A percentile compares a stretch with the other conserved stretches of the same genome.
Conservation (phyloP, 1,140 invertebrate species). For the Campoletis sonorensis region DNA sequence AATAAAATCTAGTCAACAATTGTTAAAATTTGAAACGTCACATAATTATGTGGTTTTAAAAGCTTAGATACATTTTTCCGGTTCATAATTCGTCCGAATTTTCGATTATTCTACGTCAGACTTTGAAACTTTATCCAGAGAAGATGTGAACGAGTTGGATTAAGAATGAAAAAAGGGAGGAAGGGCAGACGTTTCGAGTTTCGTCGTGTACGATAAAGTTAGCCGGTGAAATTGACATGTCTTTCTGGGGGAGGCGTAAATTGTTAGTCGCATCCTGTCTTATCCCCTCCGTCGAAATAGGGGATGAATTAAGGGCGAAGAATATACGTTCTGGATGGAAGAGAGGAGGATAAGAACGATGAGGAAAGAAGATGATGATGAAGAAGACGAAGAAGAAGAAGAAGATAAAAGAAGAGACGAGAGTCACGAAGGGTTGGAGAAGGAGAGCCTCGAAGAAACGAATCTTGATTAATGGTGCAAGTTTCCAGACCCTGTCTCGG, state of each 20-base stretch:
- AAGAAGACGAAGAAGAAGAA: not conserved
- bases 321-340: not conserved
- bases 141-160: not conserved
- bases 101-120: no score
- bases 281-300: conserved; percentile 5
- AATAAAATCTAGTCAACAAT: no score
- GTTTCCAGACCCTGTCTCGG: conserved; percentile 59
- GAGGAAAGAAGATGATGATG: not conserved
- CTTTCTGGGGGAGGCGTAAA: not conserved
- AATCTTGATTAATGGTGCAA: conserved; percentile 74
- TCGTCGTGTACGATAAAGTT: not conserved
- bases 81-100: no score
- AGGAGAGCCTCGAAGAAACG: conserved; percentile 60
- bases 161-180: not conserved
- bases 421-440: conserved; percentile 16
- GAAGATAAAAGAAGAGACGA: conserved; percentile 7
- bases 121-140: not conserved
- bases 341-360: conserved; percentile 8
- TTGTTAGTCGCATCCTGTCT: conserved; percentile 20
- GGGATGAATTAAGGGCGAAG: conserved; percentile 22
- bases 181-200: not conserved
- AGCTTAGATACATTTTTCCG: no score
- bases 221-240: conserved; percentile 30
- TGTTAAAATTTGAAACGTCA: no score
- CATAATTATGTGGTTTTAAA: no score